These are phyloP conservation scores for Neoitamus cyanurus DNA, from an alignment of 2,888 invertebrate genomes.

Conservation along the genomic window DNA sequence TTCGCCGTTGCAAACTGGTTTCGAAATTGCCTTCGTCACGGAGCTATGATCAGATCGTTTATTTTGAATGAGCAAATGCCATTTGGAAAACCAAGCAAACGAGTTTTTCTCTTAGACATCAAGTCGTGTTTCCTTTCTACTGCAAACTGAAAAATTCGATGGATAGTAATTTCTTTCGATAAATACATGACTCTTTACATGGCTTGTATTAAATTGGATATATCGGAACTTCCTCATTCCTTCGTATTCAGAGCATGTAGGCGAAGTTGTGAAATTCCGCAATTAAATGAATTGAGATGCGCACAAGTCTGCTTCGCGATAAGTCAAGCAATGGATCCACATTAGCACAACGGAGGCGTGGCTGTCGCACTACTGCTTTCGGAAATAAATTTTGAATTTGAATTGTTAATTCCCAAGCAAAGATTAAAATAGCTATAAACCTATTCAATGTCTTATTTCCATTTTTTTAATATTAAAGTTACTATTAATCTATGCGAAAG, in stretches of 20 bases:
- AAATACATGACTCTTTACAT: neutral
- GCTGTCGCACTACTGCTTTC: neutral
- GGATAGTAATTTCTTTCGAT: neutral
- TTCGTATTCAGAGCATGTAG: neutral
- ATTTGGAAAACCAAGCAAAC: neutral
- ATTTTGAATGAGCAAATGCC: neutral
- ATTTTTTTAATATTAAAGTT: neutral
- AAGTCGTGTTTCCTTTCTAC: neutral
- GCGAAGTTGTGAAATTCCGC: neutral
- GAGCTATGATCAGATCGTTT: neutral
- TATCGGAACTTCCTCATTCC: neutral
- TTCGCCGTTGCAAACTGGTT: conserved; percentile 26
- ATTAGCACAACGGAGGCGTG: neutral
- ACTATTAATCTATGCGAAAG: neutral
- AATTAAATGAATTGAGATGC: neutral
- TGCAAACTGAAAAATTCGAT: neutral
- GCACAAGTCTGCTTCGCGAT: neutral
- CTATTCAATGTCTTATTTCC: neutral
- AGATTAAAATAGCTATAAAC: neutral
- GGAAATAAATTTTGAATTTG: neutral
- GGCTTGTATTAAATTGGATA: neutral
- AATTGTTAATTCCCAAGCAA: neutral
- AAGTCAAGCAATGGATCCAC: neutral
- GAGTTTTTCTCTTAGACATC: neutral
- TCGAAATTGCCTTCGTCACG: neutral